phyloP scores from a whole-genome alignment of 2,888 invertebrate species.

The Nomada ruficornis region DNA sequence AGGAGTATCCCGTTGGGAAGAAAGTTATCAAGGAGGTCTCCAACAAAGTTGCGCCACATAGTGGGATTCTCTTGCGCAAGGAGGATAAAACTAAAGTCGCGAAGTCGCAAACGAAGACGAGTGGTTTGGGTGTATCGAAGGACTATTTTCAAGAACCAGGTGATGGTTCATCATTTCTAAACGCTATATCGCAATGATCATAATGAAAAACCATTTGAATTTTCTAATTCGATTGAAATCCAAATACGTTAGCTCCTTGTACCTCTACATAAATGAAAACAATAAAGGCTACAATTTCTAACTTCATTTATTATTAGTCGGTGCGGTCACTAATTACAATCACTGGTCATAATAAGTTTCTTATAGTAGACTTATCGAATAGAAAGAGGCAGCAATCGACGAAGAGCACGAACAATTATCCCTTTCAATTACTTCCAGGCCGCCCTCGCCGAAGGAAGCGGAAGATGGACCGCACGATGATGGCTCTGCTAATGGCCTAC shows the following conservation, averaged over 20 bases:
- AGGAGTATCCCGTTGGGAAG: slow-evolving; percentile 22
- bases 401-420: not conserved
- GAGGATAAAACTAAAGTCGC: slow-evolving; percentile 25
- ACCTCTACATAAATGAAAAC: not conserved
- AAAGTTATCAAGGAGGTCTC: slow-evolving; percentile 42
- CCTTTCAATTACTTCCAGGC: slow-evolving; percentile 57
- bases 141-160: slow-evolving; percentile 33
- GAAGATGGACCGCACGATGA: slow-evolving; percentile 88
- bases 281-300: not conserved
- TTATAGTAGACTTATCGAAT: not conserved
- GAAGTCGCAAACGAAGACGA: slow-evolving; percentile 10
- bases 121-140: slow-evolving; percentile 30
- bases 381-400: not conserved
- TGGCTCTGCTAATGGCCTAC: slow-evolving; percentile 92
- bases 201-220: not conserved
- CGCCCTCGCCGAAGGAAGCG: slow-evolving; percentile 66
- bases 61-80: not conserved
- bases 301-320: slow-evolving; percentile 1
- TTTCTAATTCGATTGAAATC: not conserved
- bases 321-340: not conserved
- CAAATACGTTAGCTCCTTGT: not conserved
- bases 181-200: too few species aligned
- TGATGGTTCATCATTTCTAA: slow-evolving; percentile 3
- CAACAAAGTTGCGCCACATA: slow-evolving; percentile 33
- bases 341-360: not conserved